A percentile compares a stretch with the other conserved stretches of the same genome.
These are phyloP conservation scores for Agonopterix alstromeriana DNA, from an alignment of 2,888 invertebrate genomes.

Conservation along the genomic window DNA sequence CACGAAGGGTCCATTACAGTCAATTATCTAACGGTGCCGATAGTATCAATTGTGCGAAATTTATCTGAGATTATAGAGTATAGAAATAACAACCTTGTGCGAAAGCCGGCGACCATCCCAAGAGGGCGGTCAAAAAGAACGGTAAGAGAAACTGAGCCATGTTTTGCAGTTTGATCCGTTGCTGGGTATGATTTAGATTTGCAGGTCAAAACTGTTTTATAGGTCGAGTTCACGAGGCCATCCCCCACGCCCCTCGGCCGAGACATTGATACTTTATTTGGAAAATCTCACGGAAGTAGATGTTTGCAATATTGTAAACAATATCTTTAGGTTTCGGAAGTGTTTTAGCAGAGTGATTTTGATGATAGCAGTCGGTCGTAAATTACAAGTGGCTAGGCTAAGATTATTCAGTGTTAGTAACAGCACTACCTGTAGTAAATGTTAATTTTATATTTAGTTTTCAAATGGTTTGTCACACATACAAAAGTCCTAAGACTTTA, in stretches of 20 bases:
- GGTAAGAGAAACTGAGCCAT: conserved; percentile 38
- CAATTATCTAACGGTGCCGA: conserved; percentile 32
- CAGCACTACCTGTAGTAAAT: too few relatives aligned
- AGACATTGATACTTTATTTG: conserved; percentile 32
- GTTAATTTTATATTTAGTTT: too few relatives aligned
- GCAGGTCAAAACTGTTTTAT: conserved; percentile 53
- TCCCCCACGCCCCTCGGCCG: conserved; percentile 42
- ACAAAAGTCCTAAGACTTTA: too few relatives aligned
- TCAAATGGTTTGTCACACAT: too few relatives aligned
- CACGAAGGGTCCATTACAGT: conserved; percentile 22
- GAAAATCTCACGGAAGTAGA: conserved; percentile 48
- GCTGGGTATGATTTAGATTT: conserved; percentile 37
- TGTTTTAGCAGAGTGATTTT: neutral
- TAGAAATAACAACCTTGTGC: conserved; percentile 51
- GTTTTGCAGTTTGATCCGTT: conserved; percentile 37
- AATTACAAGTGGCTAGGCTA: too few relatives aligned
- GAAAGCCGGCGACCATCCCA: conserved; percentile 27
- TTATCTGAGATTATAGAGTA: conserved; percentile 35
- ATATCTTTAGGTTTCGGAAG: conserved; percentile 9
- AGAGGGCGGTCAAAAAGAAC: conserved; percentile 28
- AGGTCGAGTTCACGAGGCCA: conserved; percentile 53
- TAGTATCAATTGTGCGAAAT: conserved; percentile 24
- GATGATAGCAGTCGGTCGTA: too few relatives aligned
- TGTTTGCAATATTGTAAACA: conserved; percentile 20
- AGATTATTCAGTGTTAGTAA: too few relatives aligned